These are phyloP conservation scores for Lucilia sericata DNA, from an alignment of 1,140 invertebrate species.

Conservation along the genomic window DNA sequence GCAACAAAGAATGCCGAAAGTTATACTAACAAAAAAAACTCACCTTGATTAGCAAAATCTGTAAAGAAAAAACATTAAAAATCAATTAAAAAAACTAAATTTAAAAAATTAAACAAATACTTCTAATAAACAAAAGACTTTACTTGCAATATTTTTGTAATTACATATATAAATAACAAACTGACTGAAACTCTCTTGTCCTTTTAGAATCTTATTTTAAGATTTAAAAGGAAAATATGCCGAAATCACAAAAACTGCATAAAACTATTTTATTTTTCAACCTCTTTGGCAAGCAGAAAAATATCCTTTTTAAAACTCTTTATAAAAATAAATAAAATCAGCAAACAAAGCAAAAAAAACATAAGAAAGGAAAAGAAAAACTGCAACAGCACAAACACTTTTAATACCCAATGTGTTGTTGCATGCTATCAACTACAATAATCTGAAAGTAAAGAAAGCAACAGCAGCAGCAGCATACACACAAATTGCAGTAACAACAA, in stretches of 20 bases:
- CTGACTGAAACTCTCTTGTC: background rate
- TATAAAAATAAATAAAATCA: background rate
- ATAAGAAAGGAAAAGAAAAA: slow-evolving; percentile 1
- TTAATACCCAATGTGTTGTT: slow-evolving; percentile 30
- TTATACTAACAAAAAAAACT: no score
- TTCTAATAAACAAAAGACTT: background rate
- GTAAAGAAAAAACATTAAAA: background rate
- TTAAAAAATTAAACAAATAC: background rate
- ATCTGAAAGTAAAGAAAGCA: slow-evolving; percentile 31
- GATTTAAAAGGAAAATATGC: slow-evolving; percentile 11
- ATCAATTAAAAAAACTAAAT: background rate
- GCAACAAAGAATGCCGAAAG: no score
- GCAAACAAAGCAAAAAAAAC: background rate
- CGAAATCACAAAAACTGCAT: slow-evolving; percentile 10
- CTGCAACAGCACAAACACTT: background rate
- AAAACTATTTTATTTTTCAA: slow-evolving; percentile 18
- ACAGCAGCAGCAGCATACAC: background rate
- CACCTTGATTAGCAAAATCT: background rate
- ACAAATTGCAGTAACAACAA: background rate
- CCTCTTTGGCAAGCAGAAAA: background rate
- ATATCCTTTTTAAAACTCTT: background rate
- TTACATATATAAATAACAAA: background rate
- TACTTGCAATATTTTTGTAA: background rate
- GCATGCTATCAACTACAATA: slow-evolving; percentile 33
- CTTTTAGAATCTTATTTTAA: background rate